phyloP scores from a whole-genome alignment of 2,797 vertebrate genomes.

The Typhlichthys eigenmanni region DNA sequence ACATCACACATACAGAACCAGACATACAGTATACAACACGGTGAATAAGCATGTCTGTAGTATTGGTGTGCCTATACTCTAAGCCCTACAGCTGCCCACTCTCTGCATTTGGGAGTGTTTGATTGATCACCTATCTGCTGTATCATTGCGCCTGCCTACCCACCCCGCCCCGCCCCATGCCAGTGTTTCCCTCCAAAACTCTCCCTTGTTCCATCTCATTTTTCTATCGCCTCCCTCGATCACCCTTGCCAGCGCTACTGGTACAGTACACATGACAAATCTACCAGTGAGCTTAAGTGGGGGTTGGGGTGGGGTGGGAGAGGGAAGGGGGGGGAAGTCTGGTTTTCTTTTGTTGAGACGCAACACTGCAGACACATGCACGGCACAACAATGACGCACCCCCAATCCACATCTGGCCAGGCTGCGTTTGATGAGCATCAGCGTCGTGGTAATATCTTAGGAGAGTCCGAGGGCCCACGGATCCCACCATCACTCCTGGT shows the following conservation, averaged over 20 bases:
- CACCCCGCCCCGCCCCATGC: constrained; percentile 29
- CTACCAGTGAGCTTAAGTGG: constrained; percentile 46
- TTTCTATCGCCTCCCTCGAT: constrained; percentile 59
- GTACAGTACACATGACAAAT: constrained; percentile 54
- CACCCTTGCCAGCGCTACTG: constrained; percentile 64
- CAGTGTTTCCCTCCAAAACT: constrained; percentile 38
- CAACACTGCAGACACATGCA: constrained; percentile 13
- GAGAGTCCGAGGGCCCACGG: constrained; percentile 39
- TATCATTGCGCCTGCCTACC: constrained; percentile 49
- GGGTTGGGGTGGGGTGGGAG: constrained; percentile 6
- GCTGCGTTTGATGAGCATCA: constrained; percentile 47
- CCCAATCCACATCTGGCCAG: constrained; percentile 36
- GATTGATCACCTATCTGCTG: constrained; percentile 58
- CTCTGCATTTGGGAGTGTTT: constrained; percentile 45
- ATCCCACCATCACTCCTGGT: constrained; percentile 30
- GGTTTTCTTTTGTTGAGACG: constrained; percentile 27
- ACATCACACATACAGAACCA: no score
- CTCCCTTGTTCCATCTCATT: constrained; percentile 55
- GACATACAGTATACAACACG: constrained; percentile 1
- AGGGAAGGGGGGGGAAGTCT: constrained; percentile 8
- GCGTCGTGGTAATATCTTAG: constrained; percentile 37
- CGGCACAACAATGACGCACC: constrained; percentile 19
- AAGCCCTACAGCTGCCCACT: constrained; percentile 30
- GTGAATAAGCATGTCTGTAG: constrained; percentile 39
- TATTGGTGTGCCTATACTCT: constrained; percentile 43